Evolutionary conservation across 2,113 vertebrate species (phyloP).

Genomic region (Oriolus oriolus): DNA sequence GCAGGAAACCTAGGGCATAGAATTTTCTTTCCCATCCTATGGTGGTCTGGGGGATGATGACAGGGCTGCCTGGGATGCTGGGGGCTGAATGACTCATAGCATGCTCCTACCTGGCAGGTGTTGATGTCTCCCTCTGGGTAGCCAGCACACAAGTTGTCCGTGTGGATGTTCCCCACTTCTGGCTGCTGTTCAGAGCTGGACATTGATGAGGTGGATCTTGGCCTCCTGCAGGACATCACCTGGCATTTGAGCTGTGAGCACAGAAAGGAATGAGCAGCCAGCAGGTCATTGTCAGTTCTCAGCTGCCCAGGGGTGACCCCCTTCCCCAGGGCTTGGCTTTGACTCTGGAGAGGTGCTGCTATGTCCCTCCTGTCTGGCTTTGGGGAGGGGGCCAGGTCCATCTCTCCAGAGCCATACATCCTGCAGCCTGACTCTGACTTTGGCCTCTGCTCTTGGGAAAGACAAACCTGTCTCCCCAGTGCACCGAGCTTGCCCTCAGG

Average conservation of each 20-base stretch:
- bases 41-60: neutral
- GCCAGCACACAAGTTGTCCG: neutral
- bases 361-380: neutral
- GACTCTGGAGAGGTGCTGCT: neutral
- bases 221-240: neutral
- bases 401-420: neutral
- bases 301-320: neutral
- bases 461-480: neutral
- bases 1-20: neutral
- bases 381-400: neutral
- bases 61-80: neutral
- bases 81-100: neutral
- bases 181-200: neutral
- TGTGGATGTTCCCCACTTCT: neutral
- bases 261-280: neutral
- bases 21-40: neutral
- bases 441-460: neutral
- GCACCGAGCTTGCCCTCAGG: too few relatives aligned
- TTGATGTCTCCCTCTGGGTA: neutral
- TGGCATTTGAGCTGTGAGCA: neutral
- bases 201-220: neutral
- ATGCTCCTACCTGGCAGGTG: neutral
- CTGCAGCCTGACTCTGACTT: neutral
- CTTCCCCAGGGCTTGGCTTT: neutral
- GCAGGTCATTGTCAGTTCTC: accelerated